These are phyloP conservation scores for Eutolmus rufibarbis DNA, from an alignment of 2,888 invertebrate genomes.

Conservation along the genomic window DNA sequence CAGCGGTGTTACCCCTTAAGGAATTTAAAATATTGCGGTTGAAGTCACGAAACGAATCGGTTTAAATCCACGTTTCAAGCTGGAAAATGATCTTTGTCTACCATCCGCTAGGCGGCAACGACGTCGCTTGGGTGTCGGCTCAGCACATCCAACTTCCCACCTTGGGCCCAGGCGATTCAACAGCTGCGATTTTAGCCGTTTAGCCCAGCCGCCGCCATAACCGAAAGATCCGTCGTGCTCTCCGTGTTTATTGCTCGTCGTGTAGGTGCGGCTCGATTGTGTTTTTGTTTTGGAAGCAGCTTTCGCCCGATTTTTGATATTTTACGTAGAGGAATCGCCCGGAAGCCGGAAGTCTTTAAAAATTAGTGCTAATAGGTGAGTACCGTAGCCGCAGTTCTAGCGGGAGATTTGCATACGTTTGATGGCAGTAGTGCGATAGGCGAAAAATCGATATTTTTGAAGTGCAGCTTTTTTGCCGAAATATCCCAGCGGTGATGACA, in stretches of 20 bases:
- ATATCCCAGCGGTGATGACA: background rate
- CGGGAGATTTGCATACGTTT: background rate
- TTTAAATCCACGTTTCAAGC: background rate
- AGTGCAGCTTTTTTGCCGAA: background rate
- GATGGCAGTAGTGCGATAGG: background rate
- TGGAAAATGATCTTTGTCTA: background rate
- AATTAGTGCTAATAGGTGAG: background rate
- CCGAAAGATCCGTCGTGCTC: background rate
- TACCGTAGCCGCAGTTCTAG: background rate
- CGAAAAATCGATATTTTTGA: background rate
- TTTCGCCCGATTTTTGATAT: background rate
- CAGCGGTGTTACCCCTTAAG: too few relatives aligned
- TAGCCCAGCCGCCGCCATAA: background rate
- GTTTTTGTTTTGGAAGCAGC: background rate
- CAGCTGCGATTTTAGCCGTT: background rate
- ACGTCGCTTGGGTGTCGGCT: background rate
- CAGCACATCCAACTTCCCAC: background rate
- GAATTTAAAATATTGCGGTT: too few relatives aligned
- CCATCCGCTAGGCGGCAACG: background rate
- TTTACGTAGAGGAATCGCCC: background rate
- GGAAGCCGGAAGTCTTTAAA: background rate
- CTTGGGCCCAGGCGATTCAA: background rate
- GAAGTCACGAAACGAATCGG: background rate
- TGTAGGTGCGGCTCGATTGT: constrained; percentile 7
- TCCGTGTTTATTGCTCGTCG: background rate